A percentile compares a stretch with the other conserved stretches of the same genome.
Evolutionary conservation across 1,140 invertebrate species (phyloP).

Genomic region (Plodia interpunctella): DNA sequence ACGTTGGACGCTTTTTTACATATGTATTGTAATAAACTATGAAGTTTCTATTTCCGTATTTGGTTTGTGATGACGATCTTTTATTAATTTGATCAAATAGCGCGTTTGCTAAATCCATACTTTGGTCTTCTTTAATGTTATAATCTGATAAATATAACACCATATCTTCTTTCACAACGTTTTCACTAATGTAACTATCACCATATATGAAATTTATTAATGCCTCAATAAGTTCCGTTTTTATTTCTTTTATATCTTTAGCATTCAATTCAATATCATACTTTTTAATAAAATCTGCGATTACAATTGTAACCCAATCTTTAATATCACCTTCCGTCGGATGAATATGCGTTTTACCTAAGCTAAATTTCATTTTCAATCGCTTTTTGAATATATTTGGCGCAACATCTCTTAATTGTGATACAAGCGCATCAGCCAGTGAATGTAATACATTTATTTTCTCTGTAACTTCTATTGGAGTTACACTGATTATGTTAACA

Average conservation of each 20-base stretch:
- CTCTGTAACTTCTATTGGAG: neutral
- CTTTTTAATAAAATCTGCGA: neutral
- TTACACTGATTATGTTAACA: neutral
- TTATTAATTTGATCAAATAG: neutral
- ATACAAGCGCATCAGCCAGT: neutral
- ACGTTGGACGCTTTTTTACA: neutral
- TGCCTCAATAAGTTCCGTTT: neutral
- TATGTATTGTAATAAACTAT: neutral
- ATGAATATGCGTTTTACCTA: slow-evolving; percentile 18
- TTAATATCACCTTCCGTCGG: slow-evolving; percentile 31
- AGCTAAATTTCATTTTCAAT: neutral
- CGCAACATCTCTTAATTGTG: neutral
- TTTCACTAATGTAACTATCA: neutral
- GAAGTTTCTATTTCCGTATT: neutral
- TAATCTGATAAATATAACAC: neutral
- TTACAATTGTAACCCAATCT: slow-evolving; percentile 21
- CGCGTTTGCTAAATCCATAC: neutral
- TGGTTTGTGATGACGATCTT: neutral
- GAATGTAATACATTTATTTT: neutral
- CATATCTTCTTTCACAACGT: neutral
- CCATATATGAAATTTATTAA: neutral
- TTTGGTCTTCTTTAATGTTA: neutral
- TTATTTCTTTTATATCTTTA: neutral
- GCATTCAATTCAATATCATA: neutral
- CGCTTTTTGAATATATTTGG: slow-evolving; percentile 1